Percentiles rank a stretch among this genome's conserved stretches.
These are phyloP conservation scores for Pituophis catenifer DNA, from an alignment of 2,113 vertebrate species.

Conservation along the genomic window DNA sequence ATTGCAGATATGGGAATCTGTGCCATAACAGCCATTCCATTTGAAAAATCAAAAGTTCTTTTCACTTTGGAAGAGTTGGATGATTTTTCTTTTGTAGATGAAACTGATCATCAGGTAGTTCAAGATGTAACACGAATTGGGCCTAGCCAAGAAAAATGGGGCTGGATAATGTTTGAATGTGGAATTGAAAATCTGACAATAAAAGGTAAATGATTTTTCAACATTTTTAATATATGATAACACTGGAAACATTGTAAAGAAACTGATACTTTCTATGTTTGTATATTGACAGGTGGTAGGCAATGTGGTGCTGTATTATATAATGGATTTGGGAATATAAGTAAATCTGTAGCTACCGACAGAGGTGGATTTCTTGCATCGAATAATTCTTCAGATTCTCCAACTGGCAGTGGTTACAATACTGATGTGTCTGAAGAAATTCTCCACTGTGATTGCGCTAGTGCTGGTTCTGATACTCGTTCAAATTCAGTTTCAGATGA, in stretches of 20 bases:
- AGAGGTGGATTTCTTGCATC: constrained; percentile 82
- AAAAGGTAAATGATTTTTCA: constrained; percentile 79
- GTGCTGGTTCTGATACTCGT: constrained; percentile 85
- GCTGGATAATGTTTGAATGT: constrained; percentile 99
- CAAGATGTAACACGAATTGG: constrained; percentile 79
- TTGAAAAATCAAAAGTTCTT: constrained; percentile 98
- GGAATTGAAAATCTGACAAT: constrained; percentile 96
- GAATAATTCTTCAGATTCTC: constrained; percentile 93
- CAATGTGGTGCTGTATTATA: constrained; percentile 93
- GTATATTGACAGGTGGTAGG: constrained; percentile 73
- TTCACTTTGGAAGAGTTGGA: constrained; percentile 96
- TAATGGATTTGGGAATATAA: constrained; percentile 87
- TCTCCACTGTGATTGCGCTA: constrained; percentile 82
- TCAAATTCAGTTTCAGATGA: constrained; percentile 93
- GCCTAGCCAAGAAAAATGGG: constrained; percentile 90
- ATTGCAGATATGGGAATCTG: constrained; percentile 87
- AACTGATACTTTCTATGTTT: background rate
- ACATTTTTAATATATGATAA: background rate
- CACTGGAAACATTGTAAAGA: background rate
- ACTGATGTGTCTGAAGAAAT: constrained; percentile 96
- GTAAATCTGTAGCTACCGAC: constrained; percentile 74
- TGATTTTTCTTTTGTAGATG: constrained; percentile 91
- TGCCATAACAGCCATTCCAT: constrained; percentile 96
- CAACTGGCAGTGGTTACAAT: constrained; percentile 96
- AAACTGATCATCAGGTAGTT: constrained; percentile 79